Percentiles rank a stretch among this genome's conserved stretches.
Evolutionary conservation across 2,888 invertebrate genomes (phyloP).

Genomic region (Heliconius erato): DNA sequence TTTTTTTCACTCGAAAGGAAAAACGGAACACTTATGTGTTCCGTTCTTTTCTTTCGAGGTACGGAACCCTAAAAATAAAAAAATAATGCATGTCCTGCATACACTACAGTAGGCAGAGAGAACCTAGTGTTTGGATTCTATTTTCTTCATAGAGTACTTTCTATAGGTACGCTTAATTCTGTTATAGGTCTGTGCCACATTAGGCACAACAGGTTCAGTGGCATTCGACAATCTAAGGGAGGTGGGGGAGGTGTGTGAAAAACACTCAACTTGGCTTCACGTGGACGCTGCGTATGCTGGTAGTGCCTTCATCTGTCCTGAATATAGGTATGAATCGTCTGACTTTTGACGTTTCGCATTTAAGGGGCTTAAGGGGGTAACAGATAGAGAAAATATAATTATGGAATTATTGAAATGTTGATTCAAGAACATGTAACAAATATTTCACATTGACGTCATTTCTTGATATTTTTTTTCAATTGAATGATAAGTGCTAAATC

Average conservation of each 20-base stretch:
- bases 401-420: too few relatives aligned
- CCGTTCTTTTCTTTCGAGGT: too few relatives aligned
- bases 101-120: too few relatives aligned
- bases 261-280: slow-evolving; percentile 97
- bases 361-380: background rate
- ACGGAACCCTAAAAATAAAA: too few relatives aligned
- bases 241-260: slow-evolving; percentile 88
- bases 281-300: slow-evolving; percentile 99
- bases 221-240: slow-evolving; percentile 96
- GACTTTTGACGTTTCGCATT: background rate
- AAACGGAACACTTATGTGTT: too few relatives aligned
- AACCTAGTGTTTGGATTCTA: too few relatives aligned
- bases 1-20: too few relatives aligned
- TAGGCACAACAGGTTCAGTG: slow-evolving; percentile 99
- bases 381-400: too few relatives aligned
- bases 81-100: too few relatives aligned
- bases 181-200: slow-evolving; percentile 94
- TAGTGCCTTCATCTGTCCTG: slow-evolving; percentile 97
- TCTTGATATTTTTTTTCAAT: background rate
- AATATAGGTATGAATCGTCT: slow-evolving; percentile 86
- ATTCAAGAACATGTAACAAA: background rate
- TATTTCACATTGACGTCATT: background rate
- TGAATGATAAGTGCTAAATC: background rate
- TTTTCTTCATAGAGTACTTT: too few relatives aligned
- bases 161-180: background rate